Conservation (phyloP, 2,888 invertebrate species). For the Agrotis puta region DNA sequence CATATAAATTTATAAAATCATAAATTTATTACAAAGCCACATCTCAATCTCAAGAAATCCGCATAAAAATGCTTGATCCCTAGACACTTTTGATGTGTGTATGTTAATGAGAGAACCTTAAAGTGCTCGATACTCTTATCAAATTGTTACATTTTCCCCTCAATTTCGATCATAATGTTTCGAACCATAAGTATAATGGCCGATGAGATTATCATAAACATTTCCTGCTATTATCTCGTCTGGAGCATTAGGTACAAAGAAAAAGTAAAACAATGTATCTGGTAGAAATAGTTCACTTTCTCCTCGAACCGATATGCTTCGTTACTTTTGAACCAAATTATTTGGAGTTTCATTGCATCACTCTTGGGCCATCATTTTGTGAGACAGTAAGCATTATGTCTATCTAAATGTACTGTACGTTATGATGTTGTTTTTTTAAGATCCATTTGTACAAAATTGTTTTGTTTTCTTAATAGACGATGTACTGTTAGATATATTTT, state of each 20-base stretch:
- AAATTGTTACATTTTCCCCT: constrained; percentile 25
- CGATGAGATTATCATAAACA: constrained; percentile 27
- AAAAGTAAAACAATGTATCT: constrained; percentile 43
- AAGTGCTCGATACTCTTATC: constrained; percentile 16
- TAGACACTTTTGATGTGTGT: no score
- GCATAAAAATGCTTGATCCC: no score
- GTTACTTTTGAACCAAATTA: constrained; percentile 66
- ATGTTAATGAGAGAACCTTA: constrained; percentile 3
- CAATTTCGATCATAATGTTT: constrained; percentile 14
- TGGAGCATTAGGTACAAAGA: constrained; percentile 38
- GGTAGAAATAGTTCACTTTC: constrained; percentile 64
- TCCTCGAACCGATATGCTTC: constrained; percentile 65
- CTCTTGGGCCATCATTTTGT: constrained; percentile 35
- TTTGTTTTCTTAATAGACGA: not conserved
- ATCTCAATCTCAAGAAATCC: no score
- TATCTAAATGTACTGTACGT: not conserved
- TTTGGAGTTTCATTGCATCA: constrained; percentile 68
- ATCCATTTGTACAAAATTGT: not conserved
- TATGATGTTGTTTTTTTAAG: not conserved
- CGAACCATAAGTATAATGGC: constrained; percentile 30
- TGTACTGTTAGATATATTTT: not conserved
- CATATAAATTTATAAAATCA: no score
- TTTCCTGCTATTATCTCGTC: constrained; percentile 39
- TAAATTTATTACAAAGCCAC: no score
- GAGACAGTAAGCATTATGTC: constrained; percentile 33